Base-by-base conservation (phyloP, 1,140 invertebrate genomes). In the Meloidogyne floridensis region DNA sequence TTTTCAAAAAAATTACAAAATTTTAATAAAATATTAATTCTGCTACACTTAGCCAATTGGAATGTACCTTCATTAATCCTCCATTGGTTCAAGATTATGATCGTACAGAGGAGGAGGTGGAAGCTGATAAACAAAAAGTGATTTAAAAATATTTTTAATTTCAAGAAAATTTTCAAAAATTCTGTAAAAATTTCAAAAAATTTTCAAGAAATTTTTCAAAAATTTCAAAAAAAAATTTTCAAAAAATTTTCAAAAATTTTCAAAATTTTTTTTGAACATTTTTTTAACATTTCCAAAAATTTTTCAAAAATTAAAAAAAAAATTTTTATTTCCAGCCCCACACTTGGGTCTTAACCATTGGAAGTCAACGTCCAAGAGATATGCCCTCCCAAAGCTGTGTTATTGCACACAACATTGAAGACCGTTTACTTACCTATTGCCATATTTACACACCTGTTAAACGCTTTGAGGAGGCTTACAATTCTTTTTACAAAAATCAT, bases 61-160 rank as follows among this genome's bases (percentile, higher is more conserved):
- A 83, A 32, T 83, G 82, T 73, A 81, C 83, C 13, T 80, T 83
- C 15, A 71, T 80, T 15, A 83, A 83, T 72, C 75, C 74, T 13
- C 82, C 82, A 3, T 59, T 83, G 65, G 82, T 83, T 56, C 72
- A 70, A 42, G 82, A 83, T 65, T 76, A 43, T 53, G 73, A 83
- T 43, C 56, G 75, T 54, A 83, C 54, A 65, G 78, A 72, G 20
- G 51, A 51, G 8, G 72, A 74, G 9, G 72, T 80, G 10, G 77
- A 80, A 51, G 69, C 72, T 4, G 76, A 80, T 56, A 69, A 20
- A 4, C 51, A 20, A 42, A 80, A 71, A 15, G 80, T 80, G 13
- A 10, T 20, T 75, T 10, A 47, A 47, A 47, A 32, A 32, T 1
- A 32, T 32, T 32, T 32, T 32, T 1, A 47, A 47, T 47, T 47